These are phyloP conservation scores for Myotis daubentonii DNA, from an alignment of 2,797 vertebrate genomes.

Conservation along the genomic window DNA sequence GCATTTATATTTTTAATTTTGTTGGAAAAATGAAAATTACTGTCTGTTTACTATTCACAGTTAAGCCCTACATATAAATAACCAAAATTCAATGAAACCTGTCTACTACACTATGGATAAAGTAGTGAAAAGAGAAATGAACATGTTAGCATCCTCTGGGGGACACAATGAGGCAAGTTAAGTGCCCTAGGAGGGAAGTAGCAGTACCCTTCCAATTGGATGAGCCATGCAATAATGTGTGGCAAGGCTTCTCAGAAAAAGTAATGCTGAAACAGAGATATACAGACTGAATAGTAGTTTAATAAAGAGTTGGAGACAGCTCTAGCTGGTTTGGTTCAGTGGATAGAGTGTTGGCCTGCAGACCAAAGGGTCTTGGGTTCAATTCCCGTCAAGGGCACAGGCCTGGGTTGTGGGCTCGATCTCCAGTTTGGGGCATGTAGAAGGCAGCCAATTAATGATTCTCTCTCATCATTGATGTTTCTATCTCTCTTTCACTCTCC, in stretches of 20 bases:
- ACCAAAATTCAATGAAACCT: neutral
- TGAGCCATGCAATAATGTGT: neutral
- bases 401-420: too few species aligned
- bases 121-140: neutral
- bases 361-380: too few species aligned
- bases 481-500: too few species aligned
- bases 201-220: neutral
- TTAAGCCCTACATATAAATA: neutral
- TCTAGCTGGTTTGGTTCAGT: too few species aligned
- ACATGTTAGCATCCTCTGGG: neutral
- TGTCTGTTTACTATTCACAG: neutral
- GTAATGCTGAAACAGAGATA: neutral
- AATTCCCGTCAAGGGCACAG: too few species aligned
- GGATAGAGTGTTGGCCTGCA: too few species aligned
- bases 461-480: too few species aligned
- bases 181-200: neutral
- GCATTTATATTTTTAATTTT: neutral
- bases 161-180: neutral
- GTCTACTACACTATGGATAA: neutral
- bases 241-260: neutral
- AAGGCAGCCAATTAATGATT: too few species aligned
- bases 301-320: neutral
- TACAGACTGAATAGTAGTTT: neutral
- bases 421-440: too few species aligned
- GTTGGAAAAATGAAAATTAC: neutral